Evolutionary conservation across 2,797 vertebrate species (phyloP).

Genomic region (Uromys caudimaculatus): DNA sequence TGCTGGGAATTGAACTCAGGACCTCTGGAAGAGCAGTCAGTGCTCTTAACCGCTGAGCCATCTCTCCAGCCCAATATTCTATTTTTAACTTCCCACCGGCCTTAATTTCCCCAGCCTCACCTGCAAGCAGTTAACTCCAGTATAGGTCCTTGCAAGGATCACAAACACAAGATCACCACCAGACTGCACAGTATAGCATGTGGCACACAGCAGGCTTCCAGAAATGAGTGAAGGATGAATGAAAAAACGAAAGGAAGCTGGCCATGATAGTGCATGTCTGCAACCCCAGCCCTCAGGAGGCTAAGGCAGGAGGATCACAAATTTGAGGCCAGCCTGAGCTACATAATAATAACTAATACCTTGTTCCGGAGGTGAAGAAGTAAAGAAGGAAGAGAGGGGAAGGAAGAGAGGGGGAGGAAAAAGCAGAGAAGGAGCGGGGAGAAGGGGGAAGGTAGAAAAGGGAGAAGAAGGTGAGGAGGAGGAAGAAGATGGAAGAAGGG

Average conservation of each 20-base stretch:
- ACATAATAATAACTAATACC: background rate
- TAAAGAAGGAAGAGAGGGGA: too few relatives aligned
- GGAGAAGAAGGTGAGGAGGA: too few relatives aligned
- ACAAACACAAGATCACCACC: background rate
- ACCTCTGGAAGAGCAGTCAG: background rate
- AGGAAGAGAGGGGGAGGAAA: background rate
- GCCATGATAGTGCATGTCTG: background rate
- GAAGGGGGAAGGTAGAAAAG: fast-evolving
- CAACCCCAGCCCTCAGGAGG: background rate
- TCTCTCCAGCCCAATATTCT: background rate
- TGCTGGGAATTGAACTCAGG: too few relatives aligned
- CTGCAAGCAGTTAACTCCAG: background rate
- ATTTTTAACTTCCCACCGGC: background rate
- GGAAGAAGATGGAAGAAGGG: background rate
- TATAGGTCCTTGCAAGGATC: background rate
- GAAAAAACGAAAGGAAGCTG: background rate
- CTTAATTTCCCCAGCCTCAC: background rate
- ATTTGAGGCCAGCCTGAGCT: background rate
- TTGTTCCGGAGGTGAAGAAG: background rate
- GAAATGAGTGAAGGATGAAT: too few relatives aligned
- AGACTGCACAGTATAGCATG: background rate
- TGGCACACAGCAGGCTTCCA: background rate
- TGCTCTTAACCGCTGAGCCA: background rate
- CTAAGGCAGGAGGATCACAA: background rate
- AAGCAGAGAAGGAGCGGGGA: background rate